These are phyloP conservation scores for Glyphotaelius pellucidus DNA, from an alignment of 2,888 invertebrate genomes.

Conservation along the genomic window DNA sequence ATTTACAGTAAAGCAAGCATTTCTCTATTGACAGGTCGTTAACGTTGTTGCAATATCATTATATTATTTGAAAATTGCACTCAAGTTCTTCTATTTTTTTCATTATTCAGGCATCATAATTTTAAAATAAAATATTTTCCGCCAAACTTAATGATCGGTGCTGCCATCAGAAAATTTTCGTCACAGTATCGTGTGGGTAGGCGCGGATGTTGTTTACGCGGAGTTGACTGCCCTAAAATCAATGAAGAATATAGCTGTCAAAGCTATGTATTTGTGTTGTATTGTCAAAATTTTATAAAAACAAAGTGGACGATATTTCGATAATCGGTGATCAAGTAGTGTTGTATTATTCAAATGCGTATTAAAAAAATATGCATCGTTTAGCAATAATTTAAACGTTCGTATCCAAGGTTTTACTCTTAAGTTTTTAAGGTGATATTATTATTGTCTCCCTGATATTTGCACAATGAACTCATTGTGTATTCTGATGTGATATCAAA, in stretches of 20 bases:
- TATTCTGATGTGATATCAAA: conserved; percentile 51
- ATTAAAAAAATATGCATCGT: conserved; percentile 39
- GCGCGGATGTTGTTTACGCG: not conserved
- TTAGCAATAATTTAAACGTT: conserved; percentile 3
- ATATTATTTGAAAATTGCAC: not conserved
- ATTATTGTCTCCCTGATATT: conserved; percentile 35
- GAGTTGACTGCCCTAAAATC: conserved; percentile 46
- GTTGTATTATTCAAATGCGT: conserved; percentile 43
- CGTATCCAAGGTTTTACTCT: not conserved
- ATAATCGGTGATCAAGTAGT: conserved; percentile 10
- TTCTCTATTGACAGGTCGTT: not conserved
- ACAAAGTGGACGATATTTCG: conserved; percentile 54
- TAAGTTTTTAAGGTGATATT: conserved; percentile 50
- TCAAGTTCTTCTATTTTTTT: not conserved
- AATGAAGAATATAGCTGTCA: conserved; percentile 55
- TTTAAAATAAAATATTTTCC: not conserved
- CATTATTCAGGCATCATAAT: not conserved
- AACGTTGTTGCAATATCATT: not conserved
- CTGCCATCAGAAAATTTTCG: conserved; percentile 21
- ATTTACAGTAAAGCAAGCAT: not conserved
- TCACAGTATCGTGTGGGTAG: conserved; percentile 4
- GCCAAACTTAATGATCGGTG: not conserved
- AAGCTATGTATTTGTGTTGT: conserved; percentile 48
- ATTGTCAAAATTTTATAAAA: conserved; percentile 57
- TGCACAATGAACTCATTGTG: conserved; percentile 56